phyloP scores from a whole-genome alignment of 2,888 invertebrate species.

The Sinotaia quadrata region DNA sequence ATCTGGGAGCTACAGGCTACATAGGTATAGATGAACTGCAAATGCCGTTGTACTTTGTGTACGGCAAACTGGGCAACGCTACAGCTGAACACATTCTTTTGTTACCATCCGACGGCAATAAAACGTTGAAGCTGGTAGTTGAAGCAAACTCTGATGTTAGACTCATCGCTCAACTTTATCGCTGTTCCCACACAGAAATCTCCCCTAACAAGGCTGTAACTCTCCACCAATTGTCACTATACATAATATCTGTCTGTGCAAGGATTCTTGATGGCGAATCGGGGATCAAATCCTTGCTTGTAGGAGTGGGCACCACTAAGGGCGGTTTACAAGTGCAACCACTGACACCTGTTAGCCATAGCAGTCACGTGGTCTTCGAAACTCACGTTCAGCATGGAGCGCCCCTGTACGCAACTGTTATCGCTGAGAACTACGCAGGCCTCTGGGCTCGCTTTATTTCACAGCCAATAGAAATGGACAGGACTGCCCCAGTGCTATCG shows the following conservation, averaged over 20 bases:
- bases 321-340: constrained; percentile 40
- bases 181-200: background rate
- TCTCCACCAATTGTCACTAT: constrained; percentile 32
- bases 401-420: constrained; percentile 38
- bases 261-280: constrained; percentile 35
- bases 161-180: background rate
- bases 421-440: constrained; percentile 47
- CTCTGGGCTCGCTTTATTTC: constrained; percentile 35
- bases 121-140: too few species aligned
- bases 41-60: too few species aligned
- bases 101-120: too few species aligned
- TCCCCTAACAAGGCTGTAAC: background rate
- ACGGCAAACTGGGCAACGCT: too few species aligned
- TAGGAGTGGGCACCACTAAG: constrained; percentile 41
- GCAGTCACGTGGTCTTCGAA: constrained; percentile 28
- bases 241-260: constrained; percentile 23
- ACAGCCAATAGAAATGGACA: constrained; percentile 37
- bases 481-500: constrained; percentile 40
- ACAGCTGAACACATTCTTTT: too few species aligned
- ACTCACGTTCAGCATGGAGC: constrained; percentile 38
- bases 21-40: too few species aligned
- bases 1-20: background rate
- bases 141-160: background rate
- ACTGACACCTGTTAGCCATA: constrained; percentile 22
- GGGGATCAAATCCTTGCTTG: constrained; percentile 20